These are phyloP conservation scores for Anoplius nigerrimus DNA, from an alignment of 2,888 invertebrate genomes.

Conservation along the genomic window DNA sequence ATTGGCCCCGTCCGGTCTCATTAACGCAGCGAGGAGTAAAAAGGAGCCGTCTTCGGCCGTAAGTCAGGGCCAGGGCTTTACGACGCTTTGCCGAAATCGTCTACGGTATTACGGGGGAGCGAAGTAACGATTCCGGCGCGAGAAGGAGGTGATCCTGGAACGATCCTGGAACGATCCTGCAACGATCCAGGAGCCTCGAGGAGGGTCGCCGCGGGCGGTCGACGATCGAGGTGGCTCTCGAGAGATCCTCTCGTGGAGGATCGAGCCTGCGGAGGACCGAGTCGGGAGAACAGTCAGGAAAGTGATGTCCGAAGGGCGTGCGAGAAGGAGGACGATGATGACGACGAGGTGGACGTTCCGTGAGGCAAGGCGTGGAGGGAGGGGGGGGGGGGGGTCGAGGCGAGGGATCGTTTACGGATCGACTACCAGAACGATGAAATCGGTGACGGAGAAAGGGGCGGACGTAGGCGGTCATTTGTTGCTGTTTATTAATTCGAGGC, in stretches of 20 bases:
- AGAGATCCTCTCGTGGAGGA: too few relatives aligned
- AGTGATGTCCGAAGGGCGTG: slow-evolving; percentile 38
- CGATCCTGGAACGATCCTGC: slow-evolving; percentile 48
- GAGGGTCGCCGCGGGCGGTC: slow-evolving; percentile 51
- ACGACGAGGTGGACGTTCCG: neutral
- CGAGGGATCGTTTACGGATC: slow-evolving; percentile 57
- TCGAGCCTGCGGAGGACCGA: slow-evolving; percentile 32
- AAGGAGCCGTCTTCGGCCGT: too few relatives aligned
- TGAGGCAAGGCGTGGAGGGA: slow-evolving; percentile 18
- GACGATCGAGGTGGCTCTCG: slow-evolving; percentile 15
- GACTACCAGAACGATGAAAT: slow-evolving; percentile 66
- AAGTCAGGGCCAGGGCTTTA: slow-evolving; percentile 16
- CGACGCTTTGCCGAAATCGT: slow-evolving; percentile 30
- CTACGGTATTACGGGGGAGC: slow-evolving; percentile 15
- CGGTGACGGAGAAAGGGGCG: slow-evolving; percentile 62
- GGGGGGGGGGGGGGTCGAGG: slow-evolving; percentile 15
- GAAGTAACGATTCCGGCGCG: slow-evolving; percentile 46
- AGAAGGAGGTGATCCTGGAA: slow-evolving; percentile 46
- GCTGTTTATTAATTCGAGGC: slow-evolving; percentile 72
- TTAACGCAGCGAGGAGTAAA: too few relatives aligned
- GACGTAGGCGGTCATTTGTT: slow-evolving; percentile 70
- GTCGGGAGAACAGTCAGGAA: slow-evolving; percentile 30
- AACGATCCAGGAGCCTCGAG: slow-evolving; percentile 40
- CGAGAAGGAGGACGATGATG: slow-evolving; percentile 18
- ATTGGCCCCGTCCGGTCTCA: too few relatives aligned